Evolutionary conservation across 2,797 vertebrate species (phyloP).

Genomic region (Dicrostonyx torquatus): DNA sequence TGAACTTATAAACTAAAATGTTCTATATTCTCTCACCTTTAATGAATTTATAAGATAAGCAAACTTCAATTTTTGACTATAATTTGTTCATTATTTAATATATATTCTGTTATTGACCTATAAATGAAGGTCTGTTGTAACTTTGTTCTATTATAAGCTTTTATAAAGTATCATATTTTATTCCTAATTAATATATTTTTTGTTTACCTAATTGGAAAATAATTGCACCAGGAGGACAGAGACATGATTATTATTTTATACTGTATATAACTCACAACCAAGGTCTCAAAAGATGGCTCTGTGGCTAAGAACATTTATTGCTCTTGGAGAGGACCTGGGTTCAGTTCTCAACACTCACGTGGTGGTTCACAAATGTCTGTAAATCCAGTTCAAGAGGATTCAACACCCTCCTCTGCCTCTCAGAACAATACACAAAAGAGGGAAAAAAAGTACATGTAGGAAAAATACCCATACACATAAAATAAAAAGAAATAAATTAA

Average conservation of each 20-base stretch:
- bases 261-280: background rate
- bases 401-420: background rate
- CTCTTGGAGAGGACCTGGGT: background rate
- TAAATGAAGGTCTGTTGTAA: background rate
- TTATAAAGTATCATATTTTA: slow-evolving; percentile 23
- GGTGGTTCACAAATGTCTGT: background rate
- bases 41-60: background rate
- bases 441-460: background rate
- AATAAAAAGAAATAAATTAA: background rate
- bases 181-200: background rate
- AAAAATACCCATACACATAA: background rate
- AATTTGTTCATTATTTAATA: background rate
- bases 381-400: background rate
- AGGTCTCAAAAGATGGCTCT: background rate
- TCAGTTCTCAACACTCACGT: no score
- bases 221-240: background rate
- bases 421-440: background rate
- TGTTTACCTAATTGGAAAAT: background rate
- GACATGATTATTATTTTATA: background rate
- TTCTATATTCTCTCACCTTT: background rate
- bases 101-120: background rate
- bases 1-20: background rate
- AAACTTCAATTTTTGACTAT: background rate
- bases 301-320: background rate
- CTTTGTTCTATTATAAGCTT: background rate